Percentiles rank a stretch among this genome's conserved stretches.
These are phyloP conservation scores for Creontiades dilutus DNA, from an alignment of 2,888 invertebrate species.

Conservation along the genomic window DNA sequence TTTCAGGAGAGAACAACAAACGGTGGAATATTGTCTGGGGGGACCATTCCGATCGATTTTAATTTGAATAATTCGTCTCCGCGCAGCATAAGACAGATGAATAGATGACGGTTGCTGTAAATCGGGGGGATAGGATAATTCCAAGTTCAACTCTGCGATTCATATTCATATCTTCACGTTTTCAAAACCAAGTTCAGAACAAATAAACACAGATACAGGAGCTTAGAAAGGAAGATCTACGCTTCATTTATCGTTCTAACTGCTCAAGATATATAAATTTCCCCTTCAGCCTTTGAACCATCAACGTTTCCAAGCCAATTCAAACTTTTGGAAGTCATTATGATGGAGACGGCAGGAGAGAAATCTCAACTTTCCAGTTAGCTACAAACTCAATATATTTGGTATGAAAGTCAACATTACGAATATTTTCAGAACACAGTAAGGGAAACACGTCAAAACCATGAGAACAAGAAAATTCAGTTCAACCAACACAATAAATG, in stretches of 20 bases:
- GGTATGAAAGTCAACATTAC: background rate
- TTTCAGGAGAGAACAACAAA: background rate
- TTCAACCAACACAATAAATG: background rate
- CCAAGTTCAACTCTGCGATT: slow-evolving; percentile 9
- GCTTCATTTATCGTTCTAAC: slow-evolving; percentile 53
- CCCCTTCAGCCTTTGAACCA: slow-evolving; percentile 17
- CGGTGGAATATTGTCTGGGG: slow-evolving; percentile 6
- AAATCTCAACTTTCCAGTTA: background rate
- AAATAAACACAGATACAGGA: background rate
- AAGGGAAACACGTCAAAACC: background rate
- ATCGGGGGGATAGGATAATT: background rate
- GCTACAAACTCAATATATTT: background rate
- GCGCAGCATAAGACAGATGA: background rate
- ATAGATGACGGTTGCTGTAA: background rate
- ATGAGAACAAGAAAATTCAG: background rate
- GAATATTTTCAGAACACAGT: background rate
- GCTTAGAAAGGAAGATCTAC: slow-evolving; percentile 22
- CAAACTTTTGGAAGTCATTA: slow-evolving; percentile 48
- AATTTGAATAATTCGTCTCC: slow-evolving; percentile 19
- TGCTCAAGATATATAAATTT: slow-evolving; percentile 32
- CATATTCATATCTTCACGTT: slow-evolving; percentile 14
- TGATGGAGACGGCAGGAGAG: too few species aligned
- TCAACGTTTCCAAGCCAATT: slow-evolving; percentile 39
- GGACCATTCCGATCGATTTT: slow-evolving; percentile 8
- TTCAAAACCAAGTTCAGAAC: background rate